Evolutionary conservation across 1,140 invertebrate species (phyloP), one percentile per base, ranked within the genome.

Genomic region (Drosophila auraria): DNA sequence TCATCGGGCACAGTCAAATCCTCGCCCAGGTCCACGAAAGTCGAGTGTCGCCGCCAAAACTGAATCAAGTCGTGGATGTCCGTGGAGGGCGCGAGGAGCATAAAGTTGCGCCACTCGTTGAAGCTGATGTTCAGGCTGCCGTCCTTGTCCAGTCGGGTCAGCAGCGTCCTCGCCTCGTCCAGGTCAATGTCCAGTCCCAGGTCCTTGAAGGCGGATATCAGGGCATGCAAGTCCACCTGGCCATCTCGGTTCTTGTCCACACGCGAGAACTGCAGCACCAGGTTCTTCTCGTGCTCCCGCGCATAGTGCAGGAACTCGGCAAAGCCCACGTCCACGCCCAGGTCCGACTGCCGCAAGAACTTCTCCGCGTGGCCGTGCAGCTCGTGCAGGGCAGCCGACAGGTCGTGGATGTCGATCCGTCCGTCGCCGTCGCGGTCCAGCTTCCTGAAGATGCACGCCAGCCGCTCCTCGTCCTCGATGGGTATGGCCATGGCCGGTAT

Each of bases 31-130:
- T 99, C 98, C 94, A 99, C 95, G 93, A 98, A 98, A 81, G 98
- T 98, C 51, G 98, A 97, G 94, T 99, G 98, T 89, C 98, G 95
- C 98, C 98, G 95, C 99, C 99, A 99, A 91, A 98, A 99, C 80
- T 96, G 95, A 73, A 99, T 97, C 74, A 99, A 96, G 68, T 98
- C 98, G 78, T 96, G 95, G 30, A 99, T 96, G 90, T 98, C 96
- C 49, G 96, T 95, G 51, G 96, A 97, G 5, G 98, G 98, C 73
- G 98, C 97, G 61, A 99, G 95, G 5, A 99, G 94, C 40, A 99
- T 94, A 94, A 97, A 99, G 91, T 99, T 97, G 80, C 98, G 95
- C 98, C 98, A 99, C 94, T 99, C 98, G 93, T 98, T 97, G 93
- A 97, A 99, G 91, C 97, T 98, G 83, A 99, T 99, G 81, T 98